These are phyloP conservation scores for Nipponacmea schrenckii DNA, from an alignment of 2,888 invertebrate genomes.

Conservation along the genomic window DNA sequence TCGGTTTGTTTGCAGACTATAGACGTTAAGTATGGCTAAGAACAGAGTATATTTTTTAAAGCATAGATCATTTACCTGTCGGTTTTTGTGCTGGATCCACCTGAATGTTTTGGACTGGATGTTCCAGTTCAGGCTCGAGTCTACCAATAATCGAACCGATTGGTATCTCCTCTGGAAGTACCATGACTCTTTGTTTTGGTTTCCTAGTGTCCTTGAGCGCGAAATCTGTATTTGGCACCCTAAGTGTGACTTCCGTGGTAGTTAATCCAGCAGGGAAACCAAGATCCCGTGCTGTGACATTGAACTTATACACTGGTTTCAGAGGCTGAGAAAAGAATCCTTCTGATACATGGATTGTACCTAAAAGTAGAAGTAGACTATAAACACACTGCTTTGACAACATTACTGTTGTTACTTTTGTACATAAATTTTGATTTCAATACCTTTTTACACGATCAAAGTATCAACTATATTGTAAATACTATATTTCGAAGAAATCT, in stretches of 20 bases:
- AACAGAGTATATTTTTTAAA: background rate
- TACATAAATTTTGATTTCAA: no score
- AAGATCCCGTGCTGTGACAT: slow-evolving; percentile 34
- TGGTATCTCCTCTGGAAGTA: slow-evolving; percentile 33
- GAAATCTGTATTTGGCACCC: slow-evolving; percentile 26
- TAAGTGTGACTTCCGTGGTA: slow-evolving; percentile 20
- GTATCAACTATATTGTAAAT: no score
- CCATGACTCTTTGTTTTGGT: slow-evolving; percentile 29
- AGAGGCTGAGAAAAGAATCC: slow-evolving; percentile 37
- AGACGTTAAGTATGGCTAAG: no score
- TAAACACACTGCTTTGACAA: background rate
- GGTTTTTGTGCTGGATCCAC: slow-evolving; percentile 15
- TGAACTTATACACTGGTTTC: slow-evolving; percentile 28
- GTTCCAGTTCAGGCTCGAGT: slow-evolving; percentile 9
- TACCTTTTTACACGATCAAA: no score
- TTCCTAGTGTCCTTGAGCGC: background rate
- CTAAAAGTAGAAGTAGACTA: slow-evolving; percentile 20
- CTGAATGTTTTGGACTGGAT: slow-evolving; percentile 4
- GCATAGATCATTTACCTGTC: slow-evolving; percentile 13
- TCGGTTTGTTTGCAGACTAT: no score
- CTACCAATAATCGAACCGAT: slow-evolving; percentile 33
- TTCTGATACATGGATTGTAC: slow-evolving; percentile 26
- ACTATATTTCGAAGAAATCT: no score
- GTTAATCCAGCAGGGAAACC: slow-evolving; percentile 31
- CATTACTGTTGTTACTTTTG: no score